These are phyloP conservation scores for Tanaodytes sp. DNA, from an alignment of 2,888 invertebrate genomes.

Conservation along the genomic window DNA sequence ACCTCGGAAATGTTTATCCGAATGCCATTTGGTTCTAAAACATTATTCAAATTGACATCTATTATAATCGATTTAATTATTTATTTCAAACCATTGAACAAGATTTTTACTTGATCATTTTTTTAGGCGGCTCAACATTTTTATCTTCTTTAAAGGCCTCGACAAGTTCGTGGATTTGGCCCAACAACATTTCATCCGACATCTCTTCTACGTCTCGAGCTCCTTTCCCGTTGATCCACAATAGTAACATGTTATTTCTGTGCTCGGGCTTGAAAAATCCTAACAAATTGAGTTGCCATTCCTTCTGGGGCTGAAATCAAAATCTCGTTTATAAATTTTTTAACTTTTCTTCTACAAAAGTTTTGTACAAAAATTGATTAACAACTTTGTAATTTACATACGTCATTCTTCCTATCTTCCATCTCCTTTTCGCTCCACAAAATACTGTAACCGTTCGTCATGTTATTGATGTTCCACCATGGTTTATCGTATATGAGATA, in stretches of 20 bases:
- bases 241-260: slow-evolving; percentile 77
- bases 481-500: too few relatives aligned
- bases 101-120: too few relatives aligned
- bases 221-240: slow-evolving; percentile 79
- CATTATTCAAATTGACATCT: slow-evolving; percentile 73
- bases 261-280: slow-evolving; percentile 78
- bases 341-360: too few relatives aligned
- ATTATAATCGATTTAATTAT: slow-evolving; percentile 6
- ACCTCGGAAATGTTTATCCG: slow-evolving; percentile 80
- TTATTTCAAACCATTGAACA: too few relatives aligned
- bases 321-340: too few relatives aligned
- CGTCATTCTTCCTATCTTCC: too few relatives aligned
- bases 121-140: slow-evolving; percentile 74
- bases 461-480: too few relatives aligned
- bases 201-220: slow-evolving; percentile 78
- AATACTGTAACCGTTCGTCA: too few relatives aligned
- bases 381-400: too few relatives aligned
- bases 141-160: slow-evolving; percentile 74
- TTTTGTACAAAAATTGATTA: too few relatives aligned
- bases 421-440: too few relatives aligned
- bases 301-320: slow-evolving; percentile 70
- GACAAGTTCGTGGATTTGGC: slow-evolving; percentile 74
- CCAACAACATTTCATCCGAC: slow-evolving; percentile 74
- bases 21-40: slow-evolving; percentile 80
- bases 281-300: slow-evolving; percentile 78